Evolutionary conservation across 2,888 invertebrate species (phyloP).

Genomic region (Callimorpha dominula): DNA sequence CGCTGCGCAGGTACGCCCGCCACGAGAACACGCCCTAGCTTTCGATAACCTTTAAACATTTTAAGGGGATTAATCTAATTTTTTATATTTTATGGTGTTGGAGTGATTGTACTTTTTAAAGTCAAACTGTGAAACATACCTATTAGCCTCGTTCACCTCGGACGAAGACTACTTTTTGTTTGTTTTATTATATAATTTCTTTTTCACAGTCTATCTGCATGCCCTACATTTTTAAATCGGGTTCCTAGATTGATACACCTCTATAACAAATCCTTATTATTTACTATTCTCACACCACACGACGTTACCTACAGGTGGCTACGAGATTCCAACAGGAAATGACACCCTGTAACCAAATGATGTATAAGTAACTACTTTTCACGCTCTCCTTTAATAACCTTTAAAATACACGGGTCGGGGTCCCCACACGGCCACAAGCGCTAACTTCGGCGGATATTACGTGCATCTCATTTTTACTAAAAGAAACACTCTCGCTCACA

Average conservation of each 20-base stretch:
- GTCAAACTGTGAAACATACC: no score
- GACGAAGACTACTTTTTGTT: no score
- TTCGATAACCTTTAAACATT: no score
- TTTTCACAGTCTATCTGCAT: no score
- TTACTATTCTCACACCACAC: not conserved
- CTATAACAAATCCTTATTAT: no score
- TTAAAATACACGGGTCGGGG: slow-evolving; percentile 3
- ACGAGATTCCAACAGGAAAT: slow-evolving; percentile 15
- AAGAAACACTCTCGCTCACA: not conserved
- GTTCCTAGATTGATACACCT: no score
- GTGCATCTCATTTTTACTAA: not conserved
- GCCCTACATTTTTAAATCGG: no score
- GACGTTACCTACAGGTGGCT: slow-evolving; percentile 20
- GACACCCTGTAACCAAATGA: slow-evolving; percentile 7
- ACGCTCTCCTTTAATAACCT: not conserved
- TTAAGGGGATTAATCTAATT: no score
- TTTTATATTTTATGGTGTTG: no score
- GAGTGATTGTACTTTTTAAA: no score
- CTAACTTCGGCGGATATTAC: not conserved
- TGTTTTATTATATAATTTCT: no score
- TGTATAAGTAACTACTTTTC: slow-evolving; percentile 12
- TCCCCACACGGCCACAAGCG: slow-evolving; percentile 2
- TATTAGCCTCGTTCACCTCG: no score
- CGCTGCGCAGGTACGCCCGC: slow-evolving; percentile 89
- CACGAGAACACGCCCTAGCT: not conserved